phyloP scores from a whole-genome alignment of 2,888 invertebrate genomes.

The Molanna angustata region DNA sequence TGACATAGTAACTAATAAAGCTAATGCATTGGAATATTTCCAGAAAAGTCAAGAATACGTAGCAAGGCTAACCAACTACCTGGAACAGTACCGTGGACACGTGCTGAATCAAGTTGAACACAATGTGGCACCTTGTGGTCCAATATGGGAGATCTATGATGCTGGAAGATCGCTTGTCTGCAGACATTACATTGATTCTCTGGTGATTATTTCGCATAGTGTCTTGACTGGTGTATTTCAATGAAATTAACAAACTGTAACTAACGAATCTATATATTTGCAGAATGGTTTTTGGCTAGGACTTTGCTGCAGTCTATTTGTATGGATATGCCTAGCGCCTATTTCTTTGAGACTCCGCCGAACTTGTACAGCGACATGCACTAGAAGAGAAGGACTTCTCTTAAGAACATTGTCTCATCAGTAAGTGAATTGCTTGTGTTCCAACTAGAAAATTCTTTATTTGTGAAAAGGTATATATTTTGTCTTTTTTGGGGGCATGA shows the following conservation, averaged over 20 bases:
- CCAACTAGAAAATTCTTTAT: too few relatives aligned
- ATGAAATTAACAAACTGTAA: too few relatives aligned
- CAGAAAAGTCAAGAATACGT: constrained; percentile 59
- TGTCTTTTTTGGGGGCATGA: too few relatives aligned
- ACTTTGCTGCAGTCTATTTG: constrained; percentile 53
- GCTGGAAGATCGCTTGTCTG: constrained; percentile 62
- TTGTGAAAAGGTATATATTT: too few relatives aligned
- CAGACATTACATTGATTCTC: constrained; percentile 61
- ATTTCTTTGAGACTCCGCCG: constrained; percentile 58
- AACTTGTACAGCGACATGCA: constrained; percentile 42
- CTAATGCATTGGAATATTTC: too few relatives aligned
- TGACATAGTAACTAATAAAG: too few relatives aligned
- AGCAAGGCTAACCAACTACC: constrained; percentile 60
- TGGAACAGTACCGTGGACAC: constrained; percentile 66
- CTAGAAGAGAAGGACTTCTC: constrained; percentile 17
- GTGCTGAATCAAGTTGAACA: constrained; percentile 61
- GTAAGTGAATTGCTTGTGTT: constrained; percentile 16
- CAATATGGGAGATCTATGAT: constrained; percentile 68
- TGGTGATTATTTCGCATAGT: constrained; percentile 49
- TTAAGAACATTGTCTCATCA: constrained; percentile 29
- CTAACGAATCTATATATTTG: too few relatives aligned
- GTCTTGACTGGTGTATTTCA: neutral
- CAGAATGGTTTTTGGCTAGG: constrained; percentile 73
- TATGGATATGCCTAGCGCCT: constrained; percentile 62
- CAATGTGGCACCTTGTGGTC: constrained; percentile 68